Conservation (phyloP, 2,888 invertebrate genomes). For the Ochlodes sylvanus region DNA sequence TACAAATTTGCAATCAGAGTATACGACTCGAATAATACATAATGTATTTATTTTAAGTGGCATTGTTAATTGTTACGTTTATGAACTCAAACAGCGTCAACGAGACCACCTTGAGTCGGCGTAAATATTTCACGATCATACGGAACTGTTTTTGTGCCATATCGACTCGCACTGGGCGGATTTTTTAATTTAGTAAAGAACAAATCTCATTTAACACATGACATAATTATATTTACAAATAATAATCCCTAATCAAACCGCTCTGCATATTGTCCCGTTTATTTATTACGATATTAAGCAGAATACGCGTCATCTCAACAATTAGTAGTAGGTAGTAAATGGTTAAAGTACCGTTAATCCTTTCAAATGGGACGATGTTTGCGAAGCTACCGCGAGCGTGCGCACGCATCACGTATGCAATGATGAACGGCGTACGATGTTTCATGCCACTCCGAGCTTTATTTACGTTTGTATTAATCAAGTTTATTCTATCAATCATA, state of each 20-base stretch:
- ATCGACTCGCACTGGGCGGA: no score
- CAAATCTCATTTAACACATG: no score
- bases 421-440: slow-evolving; percentile 67
- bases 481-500: slow-evolving; percentile 54
- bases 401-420: slow-evolving; percentile 66
- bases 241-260: background rate
- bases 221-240: no score
- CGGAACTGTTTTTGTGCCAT: no score
- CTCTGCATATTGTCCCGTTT: background rate
- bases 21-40: no score
- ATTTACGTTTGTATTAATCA: slow-evolving; percentile 60
- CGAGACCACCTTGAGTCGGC: no score
- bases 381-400: slow-evolving; percentile 52
- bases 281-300: background rate
- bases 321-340: slow-evolving; percentile 31
- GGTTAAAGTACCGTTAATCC: slow-evolving; percentile 51
- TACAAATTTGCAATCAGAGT: no score
- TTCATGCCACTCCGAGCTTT: slow-evolving; percentile 51
- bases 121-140: no score
- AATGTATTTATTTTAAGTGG: no score
- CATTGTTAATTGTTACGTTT: no score
- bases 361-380: slow-evolving; percentile 51
- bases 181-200: no score
- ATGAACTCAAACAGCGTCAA: no score
- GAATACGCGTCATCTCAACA: slow-evolving; percentile 19